phyloP scores from a whole-genome alignment of 1,140 invertebrate genomes.

The Panulirus ornatus region DNA sequence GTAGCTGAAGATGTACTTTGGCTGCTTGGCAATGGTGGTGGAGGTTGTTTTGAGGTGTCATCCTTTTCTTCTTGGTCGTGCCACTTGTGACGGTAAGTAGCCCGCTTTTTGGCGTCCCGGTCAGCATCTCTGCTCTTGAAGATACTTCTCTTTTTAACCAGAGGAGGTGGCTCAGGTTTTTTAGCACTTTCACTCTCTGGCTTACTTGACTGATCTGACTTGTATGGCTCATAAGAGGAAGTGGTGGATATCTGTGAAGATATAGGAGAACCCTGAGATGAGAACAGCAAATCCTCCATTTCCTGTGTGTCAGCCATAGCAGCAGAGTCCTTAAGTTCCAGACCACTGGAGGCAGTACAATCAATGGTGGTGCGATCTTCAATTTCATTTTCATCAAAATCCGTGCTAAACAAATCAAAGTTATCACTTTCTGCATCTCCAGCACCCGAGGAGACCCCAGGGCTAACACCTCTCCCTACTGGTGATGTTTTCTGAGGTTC shows the following conservation, averaged over 20 bases:
- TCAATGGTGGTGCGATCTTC: constrained; percentile 73
- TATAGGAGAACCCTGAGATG: constrained; percentile 60
- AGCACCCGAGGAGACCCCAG: constrained; percentile 24
- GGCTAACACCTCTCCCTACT: constrained; percentile 32
- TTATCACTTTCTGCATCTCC: constrained; percentile 46
- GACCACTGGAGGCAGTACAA: constrained; percentile 6
- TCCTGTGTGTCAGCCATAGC: constrained; percentile 61
- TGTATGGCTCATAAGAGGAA: constrained; percentile 48
- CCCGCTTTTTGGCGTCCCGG: constrained; percentile 87
- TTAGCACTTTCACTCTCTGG: constrained; percentile 37
- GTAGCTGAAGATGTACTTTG: constrained; percentile 76
- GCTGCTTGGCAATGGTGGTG: constrained; percentile 72
- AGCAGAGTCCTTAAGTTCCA: constrained; percentile 38
- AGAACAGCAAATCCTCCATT: constrained; percentile 64
- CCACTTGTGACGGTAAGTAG: constrained; percentile 93
- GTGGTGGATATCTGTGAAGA: constrained; percentile 41
- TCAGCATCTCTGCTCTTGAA: constrained; percentile 90
- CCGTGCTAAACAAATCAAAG: constrained; percentile 72
- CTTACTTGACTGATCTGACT: constrained; percentile 13
- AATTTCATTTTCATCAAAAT: constrained; percentile 75
- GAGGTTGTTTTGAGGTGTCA: constrained; percentile 68
- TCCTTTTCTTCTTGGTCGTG: constrained; percentile 84
- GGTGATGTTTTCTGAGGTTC: constrained; percentile 47
- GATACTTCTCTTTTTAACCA: constrained; percentile 89
- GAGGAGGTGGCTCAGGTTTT: constrained; percentile 43